These are phyloP conservation scores for Pilophorus perplexus DNA, from an alignment of 2,888 invertebrate genomes.

Conservation along the genomic window DNA sequence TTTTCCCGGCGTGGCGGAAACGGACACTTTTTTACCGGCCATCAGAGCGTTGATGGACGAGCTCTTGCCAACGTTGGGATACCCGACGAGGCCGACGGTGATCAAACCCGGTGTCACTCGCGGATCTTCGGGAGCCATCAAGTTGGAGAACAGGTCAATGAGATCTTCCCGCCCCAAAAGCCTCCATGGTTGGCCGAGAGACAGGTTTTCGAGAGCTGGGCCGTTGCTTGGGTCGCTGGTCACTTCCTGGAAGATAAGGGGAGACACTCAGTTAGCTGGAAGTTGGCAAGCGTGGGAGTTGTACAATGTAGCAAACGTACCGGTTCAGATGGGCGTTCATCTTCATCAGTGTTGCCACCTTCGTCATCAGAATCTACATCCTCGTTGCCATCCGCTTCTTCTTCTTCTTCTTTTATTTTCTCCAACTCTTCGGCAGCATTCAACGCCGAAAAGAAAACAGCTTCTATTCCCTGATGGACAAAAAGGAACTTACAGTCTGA, in stretches of 20 bases:
- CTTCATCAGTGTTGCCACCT: neutral
- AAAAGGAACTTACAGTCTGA: no score
- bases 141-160: constrained; percentile 66
- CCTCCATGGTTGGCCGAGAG: no score
- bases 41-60: constrained; percentile 95
- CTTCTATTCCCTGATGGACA: constrained; percentile 57
- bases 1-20: constrained; percentile 97
- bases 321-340: no score
- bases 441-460: constrained; percentile 90
- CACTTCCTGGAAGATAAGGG: no score
- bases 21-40: constrained; percentile 68
- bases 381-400: constrained; percentile 8
- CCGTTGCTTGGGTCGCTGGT: no score
- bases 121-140: constrained; percentile 55
- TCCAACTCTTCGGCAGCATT: constrained; percentile 49
- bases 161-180: constrained; percentile 68
- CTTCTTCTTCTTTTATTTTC: constrained; percentile 23
- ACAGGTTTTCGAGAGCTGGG: no score
- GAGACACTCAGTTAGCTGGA: no score
- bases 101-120: constrained; percentile 59
- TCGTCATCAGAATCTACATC: neutral
- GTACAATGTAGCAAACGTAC: no score
- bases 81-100: constrained; percentile 93
- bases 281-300: no score
- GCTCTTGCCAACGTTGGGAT: constrained; percentile 99